Percentiles rank a stretch among this genome's conserved stretches.
These are phyloP conservation scores for Synergus itoensis DNA, from an alignment of 2,888 invertebrate genomes.

Conservation along the genomic window DNA sequence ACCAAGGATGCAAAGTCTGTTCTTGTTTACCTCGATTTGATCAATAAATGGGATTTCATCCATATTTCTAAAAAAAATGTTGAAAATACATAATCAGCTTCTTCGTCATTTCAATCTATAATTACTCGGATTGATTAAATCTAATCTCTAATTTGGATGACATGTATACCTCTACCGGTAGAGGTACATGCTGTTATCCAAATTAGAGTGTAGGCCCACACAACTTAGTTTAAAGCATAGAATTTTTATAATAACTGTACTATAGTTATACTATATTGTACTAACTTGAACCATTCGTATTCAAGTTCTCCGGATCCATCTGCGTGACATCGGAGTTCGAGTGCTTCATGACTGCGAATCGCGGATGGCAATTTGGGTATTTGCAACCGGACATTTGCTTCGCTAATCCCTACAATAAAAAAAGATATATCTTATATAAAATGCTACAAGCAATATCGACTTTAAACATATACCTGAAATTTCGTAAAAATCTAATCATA, in stretches of 20 bases:
- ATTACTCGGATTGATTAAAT: too few species aligned
- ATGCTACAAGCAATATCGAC: neutral
- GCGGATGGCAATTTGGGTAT: conserved; percentile 80
- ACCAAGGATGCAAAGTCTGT: conserved; percentile 81
- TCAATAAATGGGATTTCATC: conserved; percentile 81
- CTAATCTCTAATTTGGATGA: too few species aligned
- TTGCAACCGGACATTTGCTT: conserved; percentile 81
- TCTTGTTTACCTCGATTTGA: conserved; percentile 82
- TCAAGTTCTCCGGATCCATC: conserved; percentile 84
- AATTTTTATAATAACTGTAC: too few species aligned
- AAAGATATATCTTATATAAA: neutral
- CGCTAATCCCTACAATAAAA: conserved; percentile 81
- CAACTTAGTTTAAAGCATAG: too few species aligned
- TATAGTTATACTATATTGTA: conserved; percentile 29
- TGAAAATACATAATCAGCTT: neutral
- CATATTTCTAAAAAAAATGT: conserved; percentile 79
- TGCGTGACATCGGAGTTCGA: conserved; percentile 83
- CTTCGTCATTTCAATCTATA: neutral
- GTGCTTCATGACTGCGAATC: conserved; percentile 79
- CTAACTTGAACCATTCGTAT: conserved; percentile 85
- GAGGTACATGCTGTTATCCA: too few species aligned
- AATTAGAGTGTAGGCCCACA: too few species aligned
- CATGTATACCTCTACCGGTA: too few species aligned
- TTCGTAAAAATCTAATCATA: too few species aligned
- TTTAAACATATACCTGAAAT: too few species aligned